phyloP scores from a whole-genome alignment of 2,888 invertebrate species.

The Heliconius hortense region DNA sequence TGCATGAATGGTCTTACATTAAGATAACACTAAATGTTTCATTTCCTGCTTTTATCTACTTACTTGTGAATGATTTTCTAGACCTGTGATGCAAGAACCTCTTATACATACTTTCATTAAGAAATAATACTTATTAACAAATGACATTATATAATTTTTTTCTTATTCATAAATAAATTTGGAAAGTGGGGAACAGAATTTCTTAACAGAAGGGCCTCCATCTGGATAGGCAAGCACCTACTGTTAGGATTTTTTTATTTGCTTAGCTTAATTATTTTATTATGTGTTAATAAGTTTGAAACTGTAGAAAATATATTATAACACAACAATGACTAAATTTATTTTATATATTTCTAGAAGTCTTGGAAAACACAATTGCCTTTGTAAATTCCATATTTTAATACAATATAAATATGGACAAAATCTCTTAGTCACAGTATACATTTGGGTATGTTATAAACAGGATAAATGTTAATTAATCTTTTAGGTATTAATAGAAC shows the following conservation, averaged over 20 bases:
- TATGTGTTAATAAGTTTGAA: too few species aligned
- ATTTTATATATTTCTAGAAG: background rate
- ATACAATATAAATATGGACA: conserved; percentile 17
- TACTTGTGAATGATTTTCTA: conserved; percentile 33
- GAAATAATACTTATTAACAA: background rate
- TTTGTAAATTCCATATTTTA: background rate
- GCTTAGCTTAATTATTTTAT: too few species aligned
- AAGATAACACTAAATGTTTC: conserved; percentile 53
- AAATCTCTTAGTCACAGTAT: conserved; percentile 28
- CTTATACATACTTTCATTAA: background rate
- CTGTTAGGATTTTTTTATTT: too few species aligned
- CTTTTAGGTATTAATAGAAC: too few species aligned
- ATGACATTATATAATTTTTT: too few species aligned
- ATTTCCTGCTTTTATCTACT: conserved; percentile 57
- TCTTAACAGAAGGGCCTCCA: too few species aligned
- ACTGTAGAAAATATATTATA: background rate
- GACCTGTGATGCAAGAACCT: background rate
- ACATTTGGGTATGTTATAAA: conserved; percentile 37
- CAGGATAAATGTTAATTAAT: conserved; percentile 54
- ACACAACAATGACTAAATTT: background rate
- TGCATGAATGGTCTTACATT: conserved; percentile 35
- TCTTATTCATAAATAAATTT: too few species aligned
- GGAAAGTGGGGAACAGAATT: too few species aligned
- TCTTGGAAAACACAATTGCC: background rate
- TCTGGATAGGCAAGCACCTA: too few species aligned